Evolutionary conservation across 2,113 vertebrate species (phyloP).

Genomic region (Prochilodus magdalenae): DNA sequence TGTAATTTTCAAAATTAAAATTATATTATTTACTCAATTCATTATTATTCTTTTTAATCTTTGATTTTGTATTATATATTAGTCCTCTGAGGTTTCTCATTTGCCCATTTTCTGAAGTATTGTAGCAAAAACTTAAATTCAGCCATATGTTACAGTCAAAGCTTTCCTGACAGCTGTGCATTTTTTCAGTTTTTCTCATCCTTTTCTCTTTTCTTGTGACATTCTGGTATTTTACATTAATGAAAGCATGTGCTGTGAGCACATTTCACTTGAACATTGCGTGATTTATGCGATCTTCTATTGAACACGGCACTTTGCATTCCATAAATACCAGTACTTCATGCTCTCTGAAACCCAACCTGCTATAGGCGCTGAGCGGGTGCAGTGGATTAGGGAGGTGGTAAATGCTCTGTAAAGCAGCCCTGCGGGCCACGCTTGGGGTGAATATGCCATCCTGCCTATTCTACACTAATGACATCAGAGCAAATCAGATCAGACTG

Average conservation of each 20-base stretch:
- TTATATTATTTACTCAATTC: not conserved
- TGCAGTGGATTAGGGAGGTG: conserved; percentile 50
- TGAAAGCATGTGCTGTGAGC: not conserved
- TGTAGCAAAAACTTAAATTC: not conserved
- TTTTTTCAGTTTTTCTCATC: not conserved
- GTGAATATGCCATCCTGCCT: conserved; percentile 47
- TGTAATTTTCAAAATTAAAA: not conserved
- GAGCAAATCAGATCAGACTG: conserved; percentile 54
- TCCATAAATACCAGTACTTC: conserved; percentile 26
- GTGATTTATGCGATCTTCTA: not conserved
- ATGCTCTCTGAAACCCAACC: conserved; percentile 23
- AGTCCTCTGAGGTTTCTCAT: not conserved
- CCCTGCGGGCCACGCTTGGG: conserved; percentile 37
- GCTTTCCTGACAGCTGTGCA: not conserved
- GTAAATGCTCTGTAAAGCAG: conserved; percentile 45
- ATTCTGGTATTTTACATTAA: not conserved
- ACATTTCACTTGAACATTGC: not conserved
- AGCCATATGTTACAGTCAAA: not conserved
- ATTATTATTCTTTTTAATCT: not conserved
- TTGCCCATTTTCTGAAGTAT: not conserved
- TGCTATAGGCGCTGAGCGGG: conserved; percentile 14
- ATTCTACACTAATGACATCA: conserved; percentile 57
- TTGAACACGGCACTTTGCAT: not conserved
- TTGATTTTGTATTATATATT: not conserved
- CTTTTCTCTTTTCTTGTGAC: too few relatives aligned